phyloP scores from a whole-genome alignment of 2,888 invertebrate species.

The Leucophenga maculata region DNA sequence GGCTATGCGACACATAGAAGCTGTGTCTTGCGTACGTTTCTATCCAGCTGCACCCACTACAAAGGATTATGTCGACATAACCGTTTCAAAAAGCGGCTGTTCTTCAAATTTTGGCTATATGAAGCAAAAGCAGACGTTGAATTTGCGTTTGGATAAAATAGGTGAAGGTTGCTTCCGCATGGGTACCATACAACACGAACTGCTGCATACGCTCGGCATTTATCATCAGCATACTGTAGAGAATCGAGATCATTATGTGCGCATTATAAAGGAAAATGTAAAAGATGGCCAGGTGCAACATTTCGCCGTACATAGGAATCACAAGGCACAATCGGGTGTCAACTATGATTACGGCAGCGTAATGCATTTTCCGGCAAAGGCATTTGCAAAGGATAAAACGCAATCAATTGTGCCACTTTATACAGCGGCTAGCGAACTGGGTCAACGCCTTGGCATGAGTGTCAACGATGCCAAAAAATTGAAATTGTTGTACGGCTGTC shows the following conservation, averaged over 20 bases:
- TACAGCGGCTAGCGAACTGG: constrained; percentile 45
- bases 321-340: constrained; percentile 79
- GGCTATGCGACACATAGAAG: constrained; percentile 81
- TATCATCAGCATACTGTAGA: constrained; percentile 84
- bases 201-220: constrained; percentile 84
- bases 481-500: constrained; percentile 56
- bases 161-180: constrained; percentile 62
- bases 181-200: constrained; percentile 81
- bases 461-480: constrained; percentile 46
- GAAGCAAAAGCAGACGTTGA: no score
- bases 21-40: constrained; percentile 83
- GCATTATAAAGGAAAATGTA: no score
- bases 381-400: constrained; percentile 80
- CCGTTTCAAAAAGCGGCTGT: constrained; percentile 75
- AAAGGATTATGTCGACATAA: constrained; percentile 43
- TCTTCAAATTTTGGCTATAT: constrained; percentile 84
- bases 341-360: constrained; percentile 84
- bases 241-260: constrained; percentile 76
- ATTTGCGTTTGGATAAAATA: constrained; percentile 40
- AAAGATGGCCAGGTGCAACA: no score
- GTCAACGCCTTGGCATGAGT: constrained; percentile 49
- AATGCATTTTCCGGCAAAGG: constrained; percentile 83
- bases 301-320: constrained; percentile 74
- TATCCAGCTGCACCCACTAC: constrained; percentile 75
- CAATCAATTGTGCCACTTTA: constrained; percentile 77